These are phyloP conservation scores for Gallinago paraguaiae DNA, from an alignment of 2,113 vertebrate species.

Conservation along the genomic window DNA sequence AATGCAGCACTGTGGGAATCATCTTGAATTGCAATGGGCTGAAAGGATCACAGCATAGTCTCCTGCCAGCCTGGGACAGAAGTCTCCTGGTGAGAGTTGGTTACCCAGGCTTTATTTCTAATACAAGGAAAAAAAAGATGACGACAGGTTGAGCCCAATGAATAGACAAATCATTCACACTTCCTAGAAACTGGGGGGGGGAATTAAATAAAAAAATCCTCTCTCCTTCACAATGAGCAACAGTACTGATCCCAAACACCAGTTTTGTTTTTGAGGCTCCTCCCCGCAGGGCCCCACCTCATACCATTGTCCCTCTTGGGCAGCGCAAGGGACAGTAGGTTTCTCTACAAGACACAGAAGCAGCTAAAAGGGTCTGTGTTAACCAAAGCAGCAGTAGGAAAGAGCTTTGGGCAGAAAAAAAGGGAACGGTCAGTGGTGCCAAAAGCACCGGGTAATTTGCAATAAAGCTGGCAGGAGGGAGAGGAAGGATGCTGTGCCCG, in stretches of 20 bases:
- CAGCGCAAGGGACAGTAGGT: not conserved
- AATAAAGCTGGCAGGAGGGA: conserved; percentile 27
- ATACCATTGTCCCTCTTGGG: not conserved
- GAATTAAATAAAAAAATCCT: not conserved
- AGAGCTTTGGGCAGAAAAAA: not conserved
- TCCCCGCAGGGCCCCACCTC: rapidly evolving
- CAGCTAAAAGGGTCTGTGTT: not conserved
- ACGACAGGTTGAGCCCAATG: not conserved
- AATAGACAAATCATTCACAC: not conserved
- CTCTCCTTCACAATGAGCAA: not conserved
- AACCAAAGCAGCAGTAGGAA: not conserved
- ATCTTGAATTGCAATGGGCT: not conserved
- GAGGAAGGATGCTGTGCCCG: not conserved
- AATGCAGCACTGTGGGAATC: not conserved
- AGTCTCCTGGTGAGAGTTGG: not conserved
- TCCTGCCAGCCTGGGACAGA: not conserved
- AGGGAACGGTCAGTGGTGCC: not conserved
- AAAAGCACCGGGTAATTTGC: not conserved
- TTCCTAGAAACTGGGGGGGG: not conserved
- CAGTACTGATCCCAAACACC: not conserved
- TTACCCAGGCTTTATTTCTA: not conserved
- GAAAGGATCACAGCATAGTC: not conserved
- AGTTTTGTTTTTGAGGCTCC: not conserved
- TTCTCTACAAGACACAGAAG: not conserved
- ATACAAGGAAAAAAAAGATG: not conserved